Conservation (phyloP, 2,888 invertebrate species). For the Brachyopa scutellaris region DNA sequence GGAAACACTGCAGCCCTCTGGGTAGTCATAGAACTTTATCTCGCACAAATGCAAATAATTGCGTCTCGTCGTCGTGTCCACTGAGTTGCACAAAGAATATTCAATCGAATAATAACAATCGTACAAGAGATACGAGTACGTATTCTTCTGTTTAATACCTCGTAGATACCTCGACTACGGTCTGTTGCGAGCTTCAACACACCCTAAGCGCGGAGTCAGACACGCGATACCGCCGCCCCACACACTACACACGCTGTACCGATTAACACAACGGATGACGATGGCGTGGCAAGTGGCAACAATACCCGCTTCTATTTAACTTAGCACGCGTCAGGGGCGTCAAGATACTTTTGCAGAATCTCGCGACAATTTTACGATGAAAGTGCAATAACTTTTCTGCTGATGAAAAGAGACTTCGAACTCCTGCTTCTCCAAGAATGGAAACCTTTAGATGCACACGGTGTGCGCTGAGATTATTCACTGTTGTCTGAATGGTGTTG, state of each 20-base stretch:
- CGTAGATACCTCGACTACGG: conserved; percentile 14
- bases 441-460: conserved; percentile 54
- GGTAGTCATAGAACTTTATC: conserved; percentile 21
- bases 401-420: background rate
- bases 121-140: conserved; percentile 18
- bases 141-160: conserved; percentile 50
- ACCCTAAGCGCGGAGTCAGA: conserved; percentile 32
- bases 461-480: conserved; percentile 40
- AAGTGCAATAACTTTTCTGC: conserved; percentile 20
- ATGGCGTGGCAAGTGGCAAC: conserved; percentile 38
- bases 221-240: conserved; percentile 51
- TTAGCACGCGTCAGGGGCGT: conserved; percentile 61
- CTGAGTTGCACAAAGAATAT: conserved; percentile 34
- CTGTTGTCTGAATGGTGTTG: conserved; percentile 20
- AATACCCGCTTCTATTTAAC: conserved; percentile 31
- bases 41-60: conserved; percentile 64
- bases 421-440: no score
- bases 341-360: conserved; percentile 26
- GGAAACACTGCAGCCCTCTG: conserved; percentile 1
- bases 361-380: background rate
- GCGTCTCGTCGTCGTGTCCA: conserved; percentile 27
- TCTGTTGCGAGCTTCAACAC: background rate
- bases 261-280: conserved; percentile 28
- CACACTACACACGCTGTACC: conserved; percentile 29
- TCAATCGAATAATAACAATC: conserved; percentile 15